Evolutionary conservation across 2,113 vertebrate genomes (phyloP).

Genomic region (Rhineura floridana): DNA sequence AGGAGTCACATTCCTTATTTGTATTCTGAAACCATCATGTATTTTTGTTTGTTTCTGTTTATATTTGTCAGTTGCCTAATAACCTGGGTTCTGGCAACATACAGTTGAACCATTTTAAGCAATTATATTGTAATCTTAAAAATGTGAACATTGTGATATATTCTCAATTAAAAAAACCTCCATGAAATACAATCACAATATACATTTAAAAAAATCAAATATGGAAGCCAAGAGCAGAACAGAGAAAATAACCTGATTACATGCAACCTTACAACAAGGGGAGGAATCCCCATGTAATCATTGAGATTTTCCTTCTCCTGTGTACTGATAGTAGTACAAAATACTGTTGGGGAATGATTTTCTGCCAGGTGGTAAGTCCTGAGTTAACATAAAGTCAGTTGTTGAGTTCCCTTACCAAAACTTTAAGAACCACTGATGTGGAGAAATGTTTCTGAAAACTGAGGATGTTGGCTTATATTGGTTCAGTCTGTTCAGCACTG

Average conservation of each 20-base stretch:
- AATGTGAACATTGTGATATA: no score
- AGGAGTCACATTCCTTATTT: neutral
- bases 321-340: neutral
- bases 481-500: neutral
- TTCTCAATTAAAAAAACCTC: no score
- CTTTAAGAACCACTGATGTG: neutral
- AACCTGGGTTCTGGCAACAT: neutral
- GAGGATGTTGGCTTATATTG: neutral
- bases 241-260: no score
- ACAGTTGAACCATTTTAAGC: neutral
- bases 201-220: neutral
- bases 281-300: neutral
- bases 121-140: no score
- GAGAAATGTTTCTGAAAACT: neutral
- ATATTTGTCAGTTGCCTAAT: neutral
- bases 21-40: neutral
- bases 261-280: neutral
- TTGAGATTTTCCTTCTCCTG: no score
- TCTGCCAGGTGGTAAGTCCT: slow-evolving; percentile 17
- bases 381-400: neutral
- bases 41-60: no score
- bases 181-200: neutral
- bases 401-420: neutral
- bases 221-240: neutral
- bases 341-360: neutral